Evolutionary conservation across 2,113 vertebrate genomes (phyloP).

Genomic region (Gavialis gangeticus): DNA sequence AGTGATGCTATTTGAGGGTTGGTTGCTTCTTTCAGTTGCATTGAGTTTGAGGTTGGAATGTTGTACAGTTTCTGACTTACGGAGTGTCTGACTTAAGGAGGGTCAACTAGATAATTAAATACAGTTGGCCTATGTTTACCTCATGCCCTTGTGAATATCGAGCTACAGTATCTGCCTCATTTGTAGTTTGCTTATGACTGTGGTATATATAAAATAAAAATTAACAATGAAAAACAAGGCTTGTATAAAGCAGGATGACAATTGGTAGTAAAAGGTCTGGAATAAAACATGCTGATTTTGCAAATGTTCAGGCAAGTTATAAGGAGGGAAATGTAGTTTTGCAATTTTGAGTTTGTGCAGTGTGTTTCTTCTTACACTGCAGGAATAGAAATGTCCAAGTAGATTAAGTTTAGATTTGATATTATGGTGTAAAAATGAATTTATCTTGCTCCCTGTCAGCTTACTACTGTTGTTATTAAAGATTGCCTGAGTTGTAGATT

Average conservation of each 20-base stretch:
- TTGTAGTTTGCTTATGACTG: not conserved
- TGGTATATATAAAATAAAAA: not conserved
- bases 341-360: not conserved
- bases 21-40: too few relatives aligned
- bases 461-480: not conserved
- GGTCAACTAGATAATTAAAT: not conserved
- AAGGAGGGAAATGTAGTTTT: not conserved
- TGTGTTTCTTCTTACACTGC: not conserved
- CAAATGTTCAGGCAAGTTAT: not conserved
- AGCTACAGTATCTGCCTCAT: not conserved
- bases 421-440: not conserved
- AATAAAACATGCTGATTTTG: not conserved
- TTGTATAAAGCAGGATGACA: not conserved
- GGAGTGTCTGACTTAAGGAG: too few relatives aligned
- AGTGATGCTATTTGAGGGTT: too few relatives aligned
- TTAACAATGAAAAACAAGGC: not conserved
- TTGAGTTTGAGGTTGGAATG: too few relatives aligned
- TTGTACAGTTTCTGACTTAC: too few relatives aligned
- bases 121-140: not conserved
- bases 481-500: not conserved
- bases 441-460: not conserved
- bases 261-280: not conserved
- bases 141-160: not conserved
- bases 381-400: not conserved
- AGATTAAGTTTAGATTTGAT: not conserved